These are phyloP conservation scores for Paramormyrops kingsleyae DNA, from an alignment of 2,113 vertebrate species.

Conservation along the genomic window DNA sequence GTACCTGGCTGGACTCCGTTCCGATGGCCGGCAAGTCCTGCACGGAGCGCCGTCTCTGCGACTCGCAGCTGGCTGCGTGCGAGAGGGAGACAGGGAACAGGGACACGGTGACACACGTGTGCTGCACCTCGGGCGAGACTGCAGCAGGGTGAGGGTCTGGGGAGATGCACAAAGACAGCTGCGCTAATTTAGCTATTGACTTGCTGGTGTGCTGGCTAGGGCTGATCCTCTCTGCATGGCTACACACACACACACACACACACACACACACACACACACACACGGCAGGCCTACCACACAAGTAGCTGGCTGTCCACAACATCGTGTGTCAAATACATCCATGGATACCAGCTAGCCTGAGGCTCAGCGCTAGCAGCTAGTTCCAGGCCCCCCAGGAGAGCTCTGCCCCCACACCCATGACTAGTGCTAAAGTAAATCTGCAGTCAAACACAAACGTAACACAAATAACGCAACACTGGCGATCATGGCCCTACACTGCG, in stretches of 20 bases:
- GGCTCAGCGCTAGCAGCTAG: constrained; percentile 71
- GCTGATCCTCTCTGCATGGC: constrained; percentile 9
- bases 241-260: constrained; percentile 10
- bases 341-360: constrained; percentile 45
- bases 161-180: constrained; percentile 52
- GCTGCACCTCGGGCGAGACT: constrained; percentile 38
- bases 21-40: constrained; percentile 85
- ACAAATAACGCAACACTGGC: constrained; percentile 30
- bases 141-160: neutral
- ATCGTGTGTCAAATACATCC: constrained; percentile 62
- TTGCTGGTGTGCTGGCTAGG: constrained; percentile 51
- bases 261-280: constrained; percentile 19
- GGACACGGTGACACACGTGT: constrained; percentile 42
- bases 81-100: constrained; percentile 34
- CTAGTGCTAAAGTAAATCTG: neutral
- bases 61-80: constrained; percentile 74
- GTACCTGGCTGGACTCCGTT: constrained; percentile 91
- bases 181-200: constrained; percentile 64
- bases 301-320: constrained; percentile 61
- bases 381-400: constrained; percentile 53
- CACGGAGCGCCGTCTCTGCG: constrained; percentile 89
- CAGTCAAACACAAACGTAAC: neutral
- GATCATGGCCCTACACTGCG: constrained; percentile 30
- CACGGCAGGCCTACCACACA: constrained; percentile 34
- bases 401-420: neutral